Percentiles rank a stretch among this genome's conserved stretches.
These are phyloP conservation scores for Lissocephala sabroskyi DNA, from an alignment of 2,888 invertebrate genomes.

Conservation along the genomic window DNA sequence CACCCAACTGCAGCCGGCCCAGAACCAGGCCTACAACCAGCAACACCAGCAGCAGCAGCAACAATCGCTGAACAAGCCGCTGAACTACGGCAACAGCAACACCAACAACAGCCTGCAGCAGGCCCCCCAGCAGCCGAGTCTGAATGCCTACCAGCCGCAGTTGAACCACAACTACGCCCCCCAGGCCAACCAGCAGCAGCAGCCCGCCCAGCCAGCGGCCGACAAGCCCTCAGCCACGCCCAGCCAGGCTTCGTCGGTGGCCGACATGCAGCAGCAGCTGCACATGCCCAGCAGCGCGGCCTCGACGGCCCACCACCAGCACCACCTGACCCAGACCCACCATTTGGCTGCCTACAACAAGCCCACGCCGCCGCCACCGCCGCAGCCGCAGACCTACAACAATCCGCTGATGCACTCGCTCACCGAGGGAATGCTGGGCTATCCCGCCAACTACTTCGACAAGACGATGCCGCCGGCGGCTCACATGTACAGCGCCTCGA, in stretches of 20 bases:
- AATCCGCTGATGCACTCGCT: constrained; percentile 67
- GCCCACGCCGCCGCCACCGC: constrained; percentile 60
- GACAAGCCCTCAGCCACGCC: constrained; percentile 22
- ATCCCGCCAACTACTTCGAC: constrained; percentile 74
- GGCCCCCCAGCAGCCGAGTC: constrained; percentile 23
- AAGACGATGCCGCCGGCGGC: constrained; percentile 77
- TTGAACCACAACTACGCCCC: constrained; percentile 43
- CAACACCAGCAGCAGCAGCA: constrained; percentile 21
- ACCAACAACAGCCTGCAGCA: constrained; percentile 15
- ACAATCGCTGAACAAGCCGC: constrained; percentile 32
- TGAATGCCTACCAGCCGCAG: constrained; percentile 29
- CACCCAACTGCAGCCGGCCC: constrained; percentile 38
- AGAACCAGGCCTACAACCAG: constrained; percentile 31
- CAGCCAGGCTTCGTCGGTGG: constrained; percentile 9
- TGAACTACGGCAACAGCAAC: constrained; percentile 21
- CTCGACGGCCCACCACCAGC: constrained; percentile 41
- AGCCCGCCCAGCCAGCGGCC: constrained; percentile 23
- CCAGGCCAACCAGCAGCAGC: constrained; percentile 17
- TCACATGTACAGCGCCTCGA: constrained; percentile 74
- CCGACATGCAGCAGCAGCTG: constrained; percentile 34
- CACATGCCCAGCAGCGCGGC: constrained; percentile 38
- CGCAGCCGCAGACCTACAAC: constrained; percentile 65
- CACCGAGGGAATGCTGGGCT: constrained; percentile 65
- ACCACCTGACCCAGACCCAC: constrained; percentile 67
- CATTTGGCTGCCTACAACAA: constrained; percentile 69